These are phyloP conservation scores for Cnemophilus loriae DNA, from an alignment of 2,113 vertebrate genomes.

Conservation along the genomic window DNA sequence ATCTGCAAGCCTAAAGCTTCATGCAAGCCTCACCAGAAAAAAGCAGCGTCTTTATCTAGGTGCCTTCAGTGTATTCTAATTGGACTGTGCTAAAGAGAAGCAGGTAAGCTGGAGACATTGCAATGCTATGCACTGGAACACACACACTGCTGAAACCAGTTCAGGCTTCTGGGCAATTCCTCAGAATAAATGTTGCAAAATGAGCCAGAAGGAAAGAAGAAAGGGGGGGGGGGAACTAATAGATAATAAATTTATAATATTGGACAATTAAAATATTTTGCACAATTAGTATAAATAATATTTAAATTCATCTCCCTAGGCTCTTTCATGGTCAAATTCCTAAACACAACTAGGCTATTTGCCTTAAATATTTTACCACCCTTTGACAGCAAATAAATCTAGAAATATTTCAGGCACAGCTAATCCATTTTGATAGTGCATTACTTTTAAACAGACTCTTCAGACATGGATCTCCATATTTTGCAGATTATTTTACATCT, in stretches of 20 bases:
- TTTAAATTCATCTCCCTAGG: neutral
- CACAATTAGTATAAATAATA: neutral
- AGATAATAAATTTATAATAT: neutral
- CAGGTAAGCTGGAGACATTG: neutral
- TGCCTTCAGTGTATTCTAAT: neutral
- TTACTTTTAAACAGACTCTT: constrained; percentile 25
- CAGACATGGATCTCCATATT: neutral
- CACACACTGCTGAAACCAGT: neutral
- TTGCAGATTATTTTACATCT: constrained; percentile 2
- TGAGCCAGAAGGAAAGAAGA: neutral
- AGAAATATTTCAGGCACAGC: neutral
- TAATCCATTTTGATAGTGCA: constrained; percentile 12
- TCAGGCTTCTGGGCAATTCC: neutral
- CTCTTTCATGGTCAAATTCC: neutral
- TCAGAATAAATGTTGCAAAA: neutral
- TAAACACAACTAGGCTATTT: constrained; percentile 31
- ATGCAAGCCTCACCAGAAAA: neutral
- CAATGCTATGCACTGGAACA: neutral
- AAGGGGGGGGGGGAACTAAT: neutral
- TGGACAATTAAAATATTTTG: neutral
- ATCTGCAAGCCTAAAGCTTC: neutral
- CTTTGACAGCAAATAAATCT: constrained; percentile 32
- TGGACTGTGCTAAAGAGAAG: neutral
- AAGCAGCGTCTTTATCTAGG: neutral
- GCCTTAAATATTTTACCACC: constrained; percentile 43